These are phyloP conservation scores for Zhuqinia jingwanae DNA, from an alignment of 2,888 invertebrate genomes.

Conservation along the genomic window DNA sequence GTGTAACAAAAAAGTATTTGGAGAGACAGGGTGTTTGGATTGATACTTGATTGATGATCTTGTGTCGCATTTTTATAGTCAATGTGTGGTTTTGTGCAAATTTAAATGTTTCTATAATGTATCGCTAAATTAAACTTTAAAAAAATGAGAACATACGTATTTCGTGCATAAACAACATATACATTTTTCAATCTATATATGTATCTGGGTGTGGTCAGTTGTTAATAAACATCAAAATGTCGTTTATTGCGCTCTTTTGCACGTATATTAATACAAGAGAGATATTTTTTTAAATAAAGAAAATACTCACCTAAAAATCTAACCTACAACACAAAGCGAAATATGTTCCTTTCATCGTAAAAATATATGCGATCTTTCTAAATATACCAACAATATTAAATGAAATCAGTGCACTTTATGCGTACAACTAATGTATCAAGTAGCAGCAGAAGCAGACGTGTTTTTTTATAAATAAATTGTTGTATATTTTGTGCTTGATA, in stretches of 20 bases:
- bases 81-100: background rate
- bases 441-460: background rate
- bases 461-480: background rate
- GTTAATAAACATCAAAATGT: conserved; percentile 1
- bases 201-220: conserved; percentile 42
- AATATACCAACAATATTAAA: background rate
- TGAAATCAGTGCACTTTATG: conserved; percentile 35
- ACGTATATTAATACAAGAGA: background rate
- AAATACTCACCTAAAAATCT: background rate
- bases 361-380: background rate
- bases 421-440: conserved; percentile 1
- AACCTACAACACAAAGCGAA: conserved; percentile 8
- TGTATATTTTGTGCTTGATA: background rate
- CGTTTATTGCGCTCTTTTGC: no score
- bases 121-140: no score
- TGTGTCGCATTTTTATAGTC: background rate
- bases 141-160: no score
- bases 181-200: background rate
- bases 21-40: no score
- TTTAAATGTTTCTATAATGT: background rate
- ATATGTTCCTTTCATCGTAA: background rate
- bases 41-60: background rate
- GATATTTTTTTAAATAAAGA: background rate
- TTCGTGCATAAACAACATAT: no score
- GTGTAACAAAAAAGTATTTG: conserved; percentile 2